Conservation (phyloP, 2,888 invertebrate species). For the Watsonalla binaria region DNA sequence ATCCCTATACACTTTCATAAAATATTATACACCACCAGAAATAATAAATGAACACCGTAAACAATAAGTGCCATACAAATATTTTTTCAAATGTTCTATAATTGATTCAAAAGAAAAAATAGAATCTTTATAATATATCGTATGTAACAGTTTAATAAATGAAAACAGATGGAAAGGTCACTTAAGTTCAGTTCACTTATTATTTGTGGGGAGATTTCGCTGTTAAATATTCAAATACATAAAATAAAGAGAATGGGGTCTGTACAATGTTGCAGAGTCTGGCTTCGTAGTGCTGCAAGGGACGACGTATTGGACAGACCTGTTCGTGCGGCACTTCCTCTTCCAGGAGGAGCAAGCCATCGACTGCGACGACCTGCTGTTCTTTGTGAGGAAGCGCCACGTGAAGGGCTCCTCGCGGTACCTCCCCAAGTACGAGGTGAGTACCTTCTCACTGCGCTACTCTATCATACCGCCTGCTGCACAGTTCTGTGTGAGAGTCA, state of each 20-base stretch:
- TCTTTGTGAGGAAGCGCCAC: constrained; percentile 96
- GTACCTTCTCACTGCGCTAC: constrained; percentile 10
- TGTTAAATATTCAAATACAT: neutral
- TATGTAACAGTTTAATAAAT: too few relatives aligned
- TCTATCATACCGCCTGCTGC: neutral
- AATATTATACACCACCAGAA: too few relatives aligned
- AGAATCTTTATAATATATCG: too few relatives aligned
- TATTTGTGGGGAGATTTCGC: too few relatives aligned
- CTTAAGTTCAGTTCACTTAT: too few relatives aligned
- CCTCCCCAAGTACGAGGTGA: constrained; percentile 93
- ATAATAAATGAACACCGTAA: too few relatives aligned
- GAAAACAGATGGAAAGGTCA: too few relatives aligned
- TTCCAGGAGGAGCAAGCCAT: constrained; percentile 93
- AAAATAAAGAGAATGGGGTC: constrained; percentile 3
- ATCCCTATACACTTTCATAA: too few relatives aligned
- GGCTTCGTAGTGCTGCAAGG: constrained; percentile 96
- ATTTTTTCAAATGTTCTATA: too few relatives aligned
- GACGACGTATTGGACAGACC: constrained; percentile 96
- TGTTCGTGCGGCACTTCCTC: constrained; percentile 95
- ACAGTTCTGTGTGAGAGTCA: too few relatives aligned
- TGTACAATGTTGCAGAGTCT: constrained; percentile 80
- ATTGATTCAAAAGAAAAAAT: too few relatives aligned
- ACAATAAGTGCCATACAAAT: too few relatives aligned
- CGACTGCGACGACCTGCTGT: constrained; percentile 95
- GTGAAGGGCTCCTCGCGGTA: constrained; percentile 92